Conservation (phyloP, 2,113 vertebrate genomes). For the Syngnathus floridae region DNA sequence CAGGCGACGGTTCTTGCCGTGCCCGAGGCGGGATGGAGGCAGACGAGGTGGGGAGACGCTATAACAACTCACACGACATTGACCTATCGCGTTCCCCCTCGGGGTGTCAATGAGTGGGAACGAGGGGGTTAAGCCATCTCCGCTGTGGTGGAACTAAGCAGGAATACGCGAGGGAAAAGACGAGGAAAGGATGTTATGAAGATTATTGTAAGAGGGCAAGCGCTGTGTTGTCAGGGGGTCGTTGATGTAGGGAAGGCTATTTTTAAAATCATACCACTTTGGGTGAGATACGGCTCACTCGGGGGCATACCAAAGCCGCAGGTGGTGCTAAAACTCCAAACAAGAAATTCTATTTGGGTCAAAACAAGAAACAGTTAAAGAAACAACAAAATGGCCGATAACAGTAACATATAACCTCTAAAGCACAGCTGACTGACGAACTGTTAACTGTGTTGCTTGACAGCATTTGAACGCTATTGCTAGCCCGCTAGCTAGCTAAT, state of each 20-base stretch:
- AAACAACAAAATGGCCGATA: neutral
- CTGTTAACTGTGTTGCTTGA: too few species aligned
- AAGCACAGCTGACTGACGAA: too few species aligned
- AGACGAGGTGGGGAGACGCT: constrained; percentile 52
- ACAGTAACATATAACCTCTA: neutral
- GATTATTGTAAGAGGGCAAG: constrained; percentile 31
- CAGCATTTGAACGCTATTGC: too few species aligned
- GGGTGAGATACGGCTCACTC: neutral
- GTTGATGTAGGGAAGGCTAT: neutral
- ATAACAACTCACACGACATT: constrained; percentile 38
- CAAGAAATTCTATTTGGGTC: neutral
- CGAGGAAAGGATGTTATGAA: constrained; percentile 36
- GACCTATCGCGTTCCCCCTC: constrained; percentile 48
- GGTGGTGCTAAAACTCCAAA: neutral
- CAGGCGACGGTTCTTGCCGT: constrained; percentile 39
- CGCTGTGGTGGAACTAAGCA: constrained; percentile 63
- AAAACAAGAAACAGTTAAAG: neutral
- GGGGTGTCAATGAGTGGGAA: constrained; percentile 46
- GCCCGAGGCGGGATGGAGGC: constrained; percentile 51
- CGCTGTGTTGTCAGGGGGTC: neutral
- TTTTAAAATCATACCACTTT: neutral
- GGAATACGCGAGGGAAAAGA: constrained; percentile 35
- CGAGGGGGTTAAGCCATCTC: constrained; percentile 44
- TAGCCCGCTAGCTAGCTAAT: too few species aligned
- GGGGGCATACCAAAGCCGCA: neutral